Evolutionary conservation across 2,113 vertebrate genomes (phyloP).

Genomic region (Orientallactaga bullata): DNA sequence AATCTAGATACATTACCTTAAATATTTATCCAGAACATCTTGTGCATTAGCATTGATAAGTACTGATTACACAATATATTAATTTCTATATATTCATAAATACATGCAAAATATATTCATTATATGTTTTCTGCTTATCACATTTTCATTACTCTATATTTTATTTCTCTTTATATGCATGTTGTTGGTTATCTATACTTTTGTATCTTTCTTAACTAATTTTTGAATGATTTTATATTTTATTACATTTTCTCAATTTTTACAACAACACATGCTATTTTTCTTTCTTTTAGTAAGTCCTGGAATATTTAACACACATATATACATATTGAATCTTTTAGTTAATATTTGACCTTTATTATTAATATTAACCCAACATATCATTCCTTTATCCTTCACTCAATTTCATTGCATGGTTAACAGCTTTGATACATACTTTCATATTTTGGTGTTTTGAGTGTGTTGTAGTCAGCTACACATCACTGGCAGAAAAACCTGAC

Average conservation of each 20-base stretch:
- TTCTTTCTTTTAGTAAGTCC: background rate
- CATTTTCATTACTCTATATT: background rate
- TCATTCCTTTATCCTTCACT: background rate
- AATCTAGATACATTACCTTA: slow-evolving; percentile 14
- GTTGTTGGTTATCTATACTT: background rate
- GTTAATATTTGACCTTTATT: slow-evolving; percentile 38
- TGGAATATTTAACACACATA: slow-evolving; percentile 21
- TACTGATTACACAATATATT: background rate
- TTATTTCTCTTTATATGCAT: slow-evolving; percentile 17
- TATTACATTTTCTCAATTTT: slow-evolving; percentile 5
- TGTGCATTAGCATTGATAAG: background rate
- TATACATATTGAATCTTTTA: background rate
- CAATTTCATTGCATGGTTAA: background rate
- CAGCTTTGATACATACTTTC: slow-evolving; percentile 35
- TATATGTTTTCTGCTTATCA: background rate
- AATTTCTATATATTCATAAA: background rate
- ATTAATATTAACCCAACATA: background rate
- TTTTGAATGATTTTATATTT: slow-evolving; percentile 31
- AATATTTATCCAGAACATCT: background rate
- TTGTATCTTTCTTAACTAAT: background rate
- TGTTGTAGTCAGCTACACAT: too few relatives aligned
- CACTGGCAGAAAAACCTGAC: too few relatives aligned
- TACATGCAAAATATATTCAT: background rate
- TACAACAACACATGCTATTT: background rate
- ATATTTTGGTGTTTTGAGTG: too few relatives aligned